phyloP scores from a whole-genome alignment of 2,888 invertebrate species.

The Eupeodes latifasciatus region DNA sequence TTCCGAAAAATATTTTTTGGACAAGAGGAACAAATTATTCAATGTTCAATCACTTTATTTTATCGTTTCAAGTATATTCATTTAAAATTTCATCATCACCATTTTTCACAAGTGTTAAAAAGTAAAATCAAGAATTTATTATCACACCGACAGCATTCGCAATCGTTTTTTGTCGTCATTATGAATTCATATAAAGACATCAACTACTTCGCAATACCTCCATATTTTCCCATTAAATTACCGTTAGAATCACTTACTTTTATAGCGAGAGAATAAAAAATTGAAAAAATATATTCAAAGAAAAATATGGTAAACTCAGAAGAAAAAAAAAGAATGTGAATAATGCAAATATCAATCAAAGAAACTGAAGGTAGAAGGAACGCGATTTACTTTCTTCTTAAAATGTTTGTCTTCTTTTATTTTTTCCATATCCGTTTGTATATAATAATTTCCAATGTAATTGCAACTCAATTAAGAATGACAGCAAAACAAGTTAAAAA shows the following conservation, averaged over 20 bases:
- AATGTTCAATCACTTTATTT: no score
- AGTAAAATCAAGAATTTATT: no score
- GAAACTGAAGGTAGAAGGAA: not conserved
- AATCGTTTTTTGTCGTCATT: no score
- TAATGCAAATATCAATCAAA: not conserved
- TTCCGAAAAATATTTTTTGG: no score
- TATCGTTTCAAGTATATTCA: no score
- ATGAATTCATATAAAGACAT: no score
- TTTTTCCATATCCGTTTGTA: not conserved
- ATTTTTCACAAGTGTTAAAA: no score
- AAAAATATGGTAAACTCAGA: constrained; percentile 4
- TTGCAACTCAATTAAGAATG: not conserved
- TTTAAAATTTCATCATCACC: no score
- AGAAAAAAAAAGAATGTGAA: not conserved
- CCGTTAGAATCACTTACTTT: constrained; percentile 45
- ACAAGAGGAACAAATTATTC: no score
- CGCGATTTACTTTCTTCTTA: constrained; percentile 10
- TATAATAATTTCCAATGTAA: not conserved
- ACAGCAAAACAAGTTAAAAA: no score
- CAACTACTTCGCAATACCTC: constrained; percentile 50
- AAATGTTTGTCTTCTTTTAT: not conserved
- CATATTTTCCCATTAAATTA: constrained; percentile 25
- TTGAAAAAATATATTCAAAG: constrained; percentile 39
- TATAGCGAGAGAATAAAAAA: constrained; percentile 47
- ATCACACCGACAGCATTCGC: no score